Evolutionary conservation across 2,113 vertebrate species (phyloP), one percentile per base, ranked within the genome.

Genomic region (Saccopteryx bilineata): DNA sequence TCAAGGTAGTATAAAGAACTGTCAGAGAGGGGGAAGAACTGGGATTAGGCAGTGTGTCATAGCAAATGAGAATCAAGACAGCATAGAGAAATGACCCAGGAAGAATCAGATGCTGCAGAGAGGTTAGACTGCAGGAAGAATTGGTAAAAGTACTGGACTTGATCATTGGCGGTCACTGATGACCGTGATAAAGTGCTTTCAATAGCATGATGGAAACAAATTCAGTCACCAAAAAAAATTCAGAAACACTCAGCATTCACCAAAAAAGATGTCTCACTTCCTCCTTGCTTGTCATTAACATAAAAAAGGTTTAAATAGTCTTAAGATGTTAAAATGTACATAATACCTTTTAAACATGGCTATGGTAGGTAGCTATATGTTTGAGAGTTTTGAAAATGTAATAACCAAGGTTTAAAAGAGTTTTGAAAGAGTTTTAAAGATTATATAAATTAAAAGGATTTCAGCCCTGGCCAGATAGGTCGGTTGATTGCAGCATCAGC

Each of bases 171-270:
- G 39, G 76, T 87, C 14, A 82, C 26, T 46, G 50, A 48, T 92
- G 48, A 81, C 48, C 74, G 3, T 93, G 93, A 92, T 68, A 94
- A 96, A 93, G 63, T 46, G 31, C 46, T 91, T 84, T 85, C 9
- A 56, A 21, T 39, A 50, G 71, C 71, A 54, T 19, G n/a, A 68
- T 9, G 19, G n/a, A 90, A 69, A 83, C 21, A 93, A 93, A 75
- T 46, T 33, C 56, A 75, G 86, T 86, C 39, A n/a, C 84, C 71
- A 74, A 90, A 94, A 90, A 94, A 92, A 86, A 87, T 75, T 91
- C 56, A 83, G 89, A 92, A 61, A 86, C 10, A 92, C 24, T 90
- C 18, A 79, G 86, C 31, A 84, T 28, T 88, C 52, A 69, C 54
- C 23, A 81, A 54, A 61, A 86, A 85, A 68, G 46, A 58, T 69